Percentiles rank a stretch among this genome's conserved stretches.
phyloP scores from a whole-genome alignment of 2,797 vertebrate species.

The Cirrhinus molitorella region DNA sequence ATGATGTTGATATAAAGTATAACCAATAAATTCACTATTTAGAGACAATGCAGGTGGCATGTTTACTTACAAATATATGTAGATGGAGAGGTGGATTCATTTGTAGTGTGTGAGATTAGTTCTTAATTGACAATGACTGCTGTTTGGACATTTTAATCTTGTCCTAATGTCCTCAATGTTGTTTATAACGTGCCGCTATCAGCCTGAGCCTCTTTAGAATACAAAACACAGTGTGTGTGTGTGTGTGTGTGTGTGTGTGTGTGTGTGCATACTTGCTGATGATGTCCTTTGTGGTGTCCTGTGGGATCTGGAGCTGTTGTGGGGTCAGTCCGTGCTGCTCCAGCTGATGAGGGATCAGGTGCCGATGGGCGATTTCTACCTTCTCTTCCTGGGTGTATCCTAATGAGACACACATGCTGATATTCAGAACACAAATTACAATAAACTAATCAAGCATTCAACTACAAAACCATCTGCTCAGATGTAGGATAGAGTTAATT shows the following conservation, averaged over 20 bases:
- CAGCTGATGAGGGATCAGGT: slow-evolving; percentile 95
- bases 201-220: not conserved
- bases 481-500: slow-evolving; percentile 1
- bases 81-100: slow-evolving; percentile 32
- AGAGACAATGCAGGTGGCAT: slow-evolving; percentile 12
- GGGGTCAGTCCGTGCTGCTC: slow-evolving; percentile 93
- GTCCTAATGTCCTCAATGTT: not conserved
- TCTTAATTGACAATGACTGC: slow-evolving; percentile 31
- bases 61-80: slow-evolving; percentile 42
- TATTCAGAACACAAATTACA: slow-evolving; percentile 46
- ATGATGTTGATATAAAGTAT: too few relatives aligned
- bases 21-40: not conserved
- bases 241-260: not conserved
- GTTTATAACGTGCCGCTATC: not conserved
- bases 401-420: slow-evolving; percentile 64
- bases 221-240: not conserved
- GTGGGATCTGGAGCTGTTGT: slow-evolving; percentile 93
- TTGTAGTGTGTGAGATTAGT: slow-evolving; percentile 37
- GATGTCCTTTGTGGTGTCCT: slow-evolving; percentile 86
- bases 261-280: slow-evolving; percentile 85
- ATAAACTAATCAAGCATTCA: slow-evolving; percentile 20
- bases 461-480: slow-evolving; percentile 48
- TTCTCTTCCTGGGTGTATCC: slow-evolving; percentile 98
- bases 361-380: slow-evolving; percentile 95
- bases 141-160: slow-evolving; percentile 37